phyloP scores from a whole-genome alignment of 2,797 vertebrate genomes.

The Miichthys miiuy region DNA sequence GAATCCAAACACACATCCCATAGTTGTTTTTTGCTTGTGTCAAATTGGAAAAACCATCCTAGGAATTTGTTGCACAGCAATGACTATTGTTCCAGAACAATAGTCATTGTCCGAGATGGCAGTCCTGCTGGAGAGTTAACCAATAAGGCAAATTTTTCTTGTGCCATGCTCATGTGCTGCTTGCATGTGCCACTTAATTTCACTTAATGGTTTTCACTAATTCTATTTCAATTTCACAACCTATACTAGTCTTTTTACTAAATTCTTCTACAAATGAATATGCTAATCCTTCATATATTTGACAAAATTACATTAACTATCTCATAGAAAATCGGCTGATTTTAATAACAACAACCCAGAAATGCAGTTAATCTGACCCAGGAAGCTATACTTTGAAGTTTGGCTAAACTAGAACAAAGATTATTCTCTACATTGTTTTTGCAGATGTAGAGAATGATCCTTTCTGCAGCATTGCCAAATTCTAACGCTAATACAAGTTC shows the following conservation, averaged over 20 bases:
- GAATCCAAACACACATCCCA: conserved; percentile 23
- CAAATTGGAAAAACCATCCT: conserved; percentile 15
- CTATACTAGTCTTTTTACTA: not conserved
- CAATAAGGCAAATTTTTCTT: not conserved
- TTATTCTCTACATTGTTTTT: not conserved
- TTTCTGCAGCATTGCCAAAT: not conserved
- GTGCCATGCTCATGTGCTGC: not conserved
- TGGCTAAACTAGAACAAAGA: conserved; percentile 15
- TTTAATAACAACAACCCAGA: conserved; percentile 21
- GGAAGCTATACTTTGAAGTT: conserved; percentile 25
- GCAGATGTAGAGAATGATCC: not conserved
- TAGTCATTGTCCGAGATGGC: conserved; percentile 2
- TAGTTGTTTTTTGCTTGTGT: conserved; percentile 47
- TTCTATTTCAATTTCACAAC: not conserved
- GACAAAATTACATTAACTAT: not conserved
- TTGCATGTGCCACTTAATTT: not conserved
- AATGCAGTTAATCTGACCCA: conserved; percentile 18
- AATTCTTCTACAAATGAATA: not conserved
- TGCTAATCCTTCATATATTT: conserved; percentile 4
- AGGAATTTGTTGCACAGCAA: conserved; percentile 39
- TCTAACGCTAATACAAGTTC: not conserved
- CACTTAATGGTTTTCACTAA: not conserved
- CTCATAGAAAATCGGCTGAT: conserved; percentile 4
- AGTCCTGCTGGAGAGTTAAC: conserved; percentile 10
- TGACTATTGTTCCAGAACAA: conserved; percentile 52